Base-by-base conservation (phyloP, 1,140 invertebrate species). In the Cyphomyrmex costatus region DNA sequence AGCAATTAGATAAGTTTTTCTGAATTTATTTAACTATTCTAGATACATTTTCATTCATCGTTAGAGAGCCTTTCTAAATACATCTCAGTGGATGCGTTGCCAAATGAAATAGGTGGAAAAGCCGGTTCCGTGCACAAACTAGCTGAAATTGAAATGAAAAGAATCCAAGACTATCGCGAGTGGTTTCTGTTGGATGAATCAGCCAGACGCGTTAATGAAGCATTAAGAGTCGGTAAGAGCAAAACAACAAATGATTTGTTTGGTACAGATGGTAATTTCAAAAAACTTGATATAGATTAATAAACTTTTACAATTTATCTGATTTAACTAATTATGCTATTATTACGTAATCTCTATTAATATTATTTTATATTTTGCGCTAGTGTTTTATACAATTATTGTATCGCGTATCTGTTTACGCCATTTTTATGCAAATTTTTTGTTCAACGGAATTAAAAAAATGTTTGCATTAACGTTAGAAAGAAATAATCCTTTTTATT, bases 191-290 rank as follows among this genome's bases (percentile, higher is more conserved):
- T 95, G 1, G 96, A 96, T 53, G 96, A 96, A 86, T 95, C 95
- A 66, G 93, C 91, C 7, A 95, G 95, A 86, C 93, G 95, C 36
- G 96, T 96, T 0, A 95, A 96, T 49, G 97, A 97, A 82, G 94
- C 95, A 10, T 92, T 96, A 60, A n/a, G n/a, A n/a, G n/a, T n/a
- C n/a, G n/a, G n/a, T n/a, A n/a, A n/a, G n/a, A n/a, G n/a, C n/a
- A n/a, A 97, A 91, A 96, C 95, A 58, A 95, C 95, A 2, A 95
- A 95, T 0, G 96, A 97, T 76, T 93, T 97, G 8, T 97, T 97
- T 87, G 96, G 97, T 12, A 95, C 97, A 0, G 96, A 97, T 89
- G 97, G 97, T 1, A 97, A 96, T 24, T 97, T 97, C 88, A 97
- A 97, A 91, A 97, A 97, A 89, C 91, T 97, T 21, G 96, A 97